Evolutionary conservation across 2,888 invertebrate genomes (phyloP), one percentile per base, ranked within the genome.

Genomic region (Drosophila paucipuncta): DNA sequence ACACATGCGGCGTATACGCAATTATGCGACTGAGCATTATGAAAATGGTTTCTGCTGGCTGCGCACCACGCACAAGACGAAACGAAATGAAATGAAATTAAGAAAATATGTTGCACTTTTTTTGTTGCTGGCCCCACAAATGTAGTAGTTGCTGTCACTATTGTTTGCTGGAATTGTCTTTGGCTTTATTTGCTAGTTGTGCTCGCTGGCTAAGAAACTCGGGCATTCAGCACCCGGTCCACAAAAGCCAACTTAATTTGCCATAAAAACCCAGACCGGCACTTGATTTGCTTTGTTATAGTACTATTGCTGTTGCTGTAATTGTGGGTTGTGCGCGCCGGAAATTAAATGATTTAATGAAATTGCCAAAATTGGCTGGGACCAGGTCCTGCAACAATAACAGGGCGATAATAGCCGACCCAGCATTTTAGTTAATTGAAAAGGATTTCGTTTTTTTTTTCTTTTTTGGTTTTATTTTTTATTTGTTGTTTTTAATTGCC

Each of bases 301-400:
- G 41, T 43, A 58, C 39, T 30, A 41, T 41, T 31, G 41, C 30
- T 58, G 30, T 65, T 72, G 47, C 65, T 74, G 71, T 67, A 62
- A 55, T 69, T 72, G 72, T 61, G 59, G 65, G 70, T 57, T 78
- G 64, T 57, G 75, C 52, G 55, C 57, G 76, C 82, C 85, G 88
- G 88, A 88, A 91, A 91, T 88, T 85, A 90, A 89, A 91, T 91
- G 90, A 91, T 89, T 91, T 91, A 88, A 91, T 84, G 90, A 89
- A 90, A 88, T 82, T 78, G 76, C 80, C 72, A 60, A 73, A 78
- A 74, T 82, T 86, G 76, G 71, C 64, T 63, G 80, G 69, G 70
- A 30, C n/a, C 33, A 39, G 58, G 39, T 35, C 67, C 57, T 64
- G 62, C 9, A 55, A 50, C 69, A 83, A 73, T 61, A 72, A 78